Evolutionary conservation across 1,140 invertebrate species (phyloP).

Genomic region (Phocides pigmalion): DNA sequence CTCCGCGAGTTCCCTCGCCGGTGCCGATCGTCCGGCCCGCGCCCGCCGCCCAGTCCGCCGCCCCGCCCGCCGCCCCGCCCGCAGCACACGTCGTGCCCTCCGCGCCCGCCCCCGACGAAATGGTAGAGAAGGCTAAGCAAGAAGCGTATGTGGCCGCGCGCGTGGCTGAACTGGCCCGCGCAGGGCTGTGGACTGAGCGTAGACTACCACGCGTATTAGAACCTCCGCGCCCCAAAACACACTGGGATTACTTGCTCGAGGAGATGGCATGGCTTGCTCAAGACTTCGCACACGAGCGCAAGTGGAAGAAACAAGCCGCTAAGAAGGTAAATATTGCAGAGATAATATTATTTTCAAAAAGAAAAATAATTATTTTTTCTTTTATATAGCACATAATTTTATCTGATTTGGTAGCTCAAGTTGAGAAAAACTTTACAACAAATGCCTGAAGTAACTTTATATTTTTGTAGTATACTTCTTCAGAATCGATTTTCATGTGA

Average conservation of each 20-base stretch:
- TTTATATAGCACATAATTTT: too few relatives aligned
- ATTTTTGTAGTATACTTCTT: too few relatives aligned
- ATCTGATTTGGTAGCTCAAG: too few relatives aligned
- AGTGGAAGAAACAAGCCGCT: conserved; percentile 98
- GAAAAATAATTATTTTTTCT: too few relatives aligned
- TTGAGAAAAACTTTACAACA: too few relatives aligned
- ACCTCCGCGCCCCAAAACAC: conserved; percentile 94
- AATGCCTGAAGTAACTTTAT: too few relatives aligned
- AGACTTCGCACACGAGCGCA: conserved; percentile 98
- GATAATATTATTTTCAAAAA: too few relatives aligned
- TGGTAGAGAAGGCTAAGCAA: conserved; percentile 87
- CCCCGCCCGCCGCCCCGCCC: not conserved
- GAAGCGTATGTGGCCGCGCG: conserved; percentile 97
- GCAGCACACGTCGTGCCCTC: conserved; percentile 36
- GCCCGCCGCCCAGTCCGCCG: conserved; percentile 76
- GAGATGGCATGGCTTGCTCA: conserved; percentile 99
- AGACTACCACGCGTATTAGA: conserved; percentile 96
- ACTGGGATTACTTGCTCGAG: conserved; percentile 99
- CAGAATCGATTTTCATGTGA: too few relatives aligned
- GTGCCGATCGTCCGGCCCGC: conserved; percentile 82
- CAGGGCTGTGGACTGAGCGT: conserved; percentile 97
- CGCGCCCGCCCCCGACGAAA: conserved; percentile 50
- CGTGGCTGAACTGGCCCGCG: conserved; percentile 93
- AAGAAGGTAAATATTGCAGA: conserved; percentile 89
- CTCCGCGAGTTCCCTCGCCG: conserved; percentile 81